phyloP scores from a whole-genome alignment of 2,113 vertebrate genomes.

The Chionomys nivalis region DNA sequence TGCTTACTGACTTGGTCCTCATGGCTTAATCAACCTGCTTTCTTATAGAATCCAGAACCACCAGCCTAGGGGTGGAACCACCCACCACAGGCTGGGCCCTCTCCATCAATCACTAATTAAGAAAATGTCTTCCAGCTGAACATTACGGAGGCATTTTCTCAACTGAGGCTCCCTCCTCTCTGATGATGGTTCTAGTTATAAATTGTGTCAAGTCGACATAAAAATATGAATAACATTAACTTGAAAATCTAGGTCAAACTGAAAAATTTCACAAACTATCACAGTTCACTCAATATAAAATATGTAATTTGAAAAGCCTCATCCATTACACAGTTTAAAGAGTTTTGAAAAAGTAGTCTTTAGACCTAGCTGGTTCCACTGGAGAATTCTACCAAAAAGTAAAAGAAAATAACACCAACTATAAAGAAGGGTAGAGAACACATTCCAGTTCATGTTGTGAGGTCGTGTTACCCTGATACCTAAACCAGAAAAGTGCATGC shows the following conservation, averaged over 20 bases:
- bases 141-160: not conserved
- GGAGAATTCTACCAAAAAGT: not conserved
- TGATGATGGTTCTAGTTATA: not conserved
- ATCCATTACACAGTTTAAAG: constrained; percentile 17
- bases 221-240: constrained; percentile 9
- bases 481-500: not conserved
- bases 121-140: not conserved
- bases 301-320: constrained; percentile 24
- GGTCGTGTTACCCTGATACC: not conserved
- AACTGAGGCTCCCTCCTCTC: not conserved
- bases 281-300: not conserved
- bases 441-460: constrained; percentile 33
- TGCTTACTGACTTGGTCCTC: not conserved
- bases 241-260: constrained; percentile 37
- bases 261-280: constrained; percentile 36
- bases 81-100: not conserved
- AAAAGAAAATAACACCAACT: constrained; percentile 34
- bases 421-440: constrained; percentile 11
- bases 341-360: constrained; percentile 36
- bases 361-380: not conserved
- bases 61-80: not conserved
- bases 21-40: not conserved
- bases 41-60: not conserved
- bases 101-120: not conserved
- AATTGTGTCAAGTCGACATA: not conserved